These are phyloP conservation scores for Tetanocera ferruginea DNA, from an alignment of 2,888 invertebrate genomes.

Conservation along the genomic window DNA sequence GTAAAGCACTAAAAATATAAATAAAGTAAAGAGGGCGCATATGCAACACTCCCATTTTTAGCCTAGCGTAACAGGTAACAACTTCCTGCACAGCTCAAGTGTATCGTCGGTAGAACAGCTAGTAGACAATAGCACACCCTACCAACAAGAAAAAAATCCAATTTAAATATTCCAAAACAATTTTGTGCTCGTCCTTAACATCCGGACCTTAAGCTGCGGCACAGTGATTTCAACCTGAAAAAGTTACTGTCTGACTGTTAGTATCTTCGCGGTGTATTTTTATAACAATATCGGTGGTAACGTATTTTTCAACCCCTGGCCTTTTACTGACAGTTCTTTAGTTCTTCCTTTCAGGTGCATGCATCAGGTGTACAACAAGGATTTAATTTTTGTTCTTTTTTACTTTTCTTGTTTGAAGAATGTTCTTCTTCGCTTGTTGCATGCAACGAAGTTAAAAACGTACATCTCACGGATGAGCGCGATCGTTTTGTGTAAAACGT, in stretches of 20 bases:
- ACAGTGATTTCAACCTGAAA: slow-evolving; percentile 35
- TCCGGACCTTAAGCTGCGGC: background rate
- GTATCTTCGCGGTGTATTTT: background rate
- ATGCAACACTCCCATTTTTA: slow-evolving; percentile 13
- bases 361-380: slow-evolving; percentile 39
- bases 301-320: slow-evolving; percentile 29
- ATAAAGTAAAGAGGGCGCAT: slow-evolving; percentile 3
- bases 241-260: background rate
- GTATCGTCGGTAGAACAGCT: slow-evolving; percentile 16
- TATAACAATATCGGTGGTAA: background rate
- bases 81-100: slow-evolving; percentile 38
- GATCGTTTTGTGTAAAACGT: slow-evolving; percentile 29
- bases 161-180: slow-evolving; percentile 27
- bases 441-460: slow-evolving; percentile 16
- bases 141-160: background rate
- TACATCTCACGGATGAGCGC: slow-evolving; percentile 35
- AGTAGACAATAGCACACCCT: background rate
- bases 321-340: background rate
- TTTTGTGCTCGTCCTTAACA: slow-evolving; percentile 17
- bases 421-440: background rate
- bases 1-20: no score
- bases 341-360: slow-evolving; percentile 24
- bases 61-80: slow-evolving; percentile 6
- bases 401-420: background rate
- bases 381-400: slow-evolving; percentile 8